These are phyloP conservation scores for Sebastes steindachneri DNA, from an alignment of 2,797 vertebrate species.

Conservation along the genomic window DNA sequence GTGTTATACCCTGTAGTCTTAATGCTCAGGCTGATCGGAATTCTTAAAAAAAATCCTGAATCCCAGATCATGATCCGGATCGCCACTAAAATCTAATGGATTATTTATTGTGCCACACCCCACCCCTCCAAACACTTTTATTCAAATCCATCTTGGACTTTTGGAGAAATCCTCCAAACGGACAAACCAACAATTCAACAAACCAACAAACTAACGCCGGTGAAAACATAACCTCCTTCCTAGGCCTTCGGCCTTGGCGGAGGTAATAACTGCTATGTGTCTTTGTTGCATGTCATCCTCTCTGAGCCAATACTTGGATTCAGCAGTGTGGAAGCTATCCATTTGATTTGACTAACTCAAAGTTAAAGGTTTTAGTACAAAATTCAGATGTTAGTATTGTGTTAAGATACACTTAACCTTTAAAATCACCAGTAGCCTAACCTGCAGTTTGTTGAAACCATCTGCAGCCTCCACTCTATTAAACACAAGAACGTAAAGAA, in stretches of 20 bases:
- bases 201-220: too few species aligned
- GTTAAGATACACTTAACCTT: not conserved
- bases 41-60: too few species aligned
- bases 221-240: too few species aligned
- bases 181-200: too few species aligned
- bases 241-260: too few species aligned
- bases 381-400: not conserved
- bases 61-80: too few species aligned
- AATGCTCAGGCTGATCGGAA: too few species aligned
- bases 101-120: too few species aligned
- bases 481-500: not conserved
- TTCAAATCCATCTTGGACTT: too few species aligned
- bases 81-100: too few species aligned
- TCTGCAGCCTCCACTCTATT: not conserved
- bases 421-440: not conserved
- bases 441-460: not conserved
- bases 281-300: not conserved
- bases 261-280: not conserved
- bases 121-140: fast-evolving
- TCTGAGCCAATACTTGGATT: not conserved
- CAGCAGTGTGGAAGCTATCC: not conserved
- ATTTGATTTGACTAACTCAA: not conserved
- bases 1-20: too few species aligned
- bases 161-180: too few species aligned
- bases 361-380: not conserved